Conservation (phyloP, 2,797 vertebrate species). For the Onychomys arenicola region DNA sequence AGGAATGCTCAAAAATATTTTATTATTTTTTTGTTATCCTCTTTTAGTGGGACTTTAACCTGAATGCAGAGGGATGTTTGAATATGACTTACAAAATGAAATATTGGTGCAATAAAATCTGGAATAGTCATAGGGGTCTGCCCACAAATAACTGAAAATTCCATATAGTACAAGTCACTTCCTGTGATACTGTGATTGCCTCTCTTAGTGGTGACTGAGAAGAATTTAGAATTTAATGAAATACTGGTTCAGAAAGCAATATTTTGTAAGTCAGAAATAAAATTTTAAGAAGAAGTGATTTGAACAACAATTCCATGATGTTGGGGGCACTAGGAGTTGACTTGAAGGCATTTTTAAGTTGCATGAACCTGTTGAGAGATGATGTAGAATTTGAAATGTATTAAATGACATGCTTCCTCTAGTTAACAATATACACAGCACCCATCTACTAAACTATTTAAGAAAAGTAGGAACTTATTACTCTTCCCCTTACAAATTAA, state of each 20-base stretch:
- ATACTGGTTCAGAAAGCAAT: not conserved
- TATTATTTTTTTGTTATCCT: not conserved
- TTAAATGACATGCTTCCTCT: not conserved
- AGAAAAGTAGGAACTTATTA: slow-evolving; percentile 19
- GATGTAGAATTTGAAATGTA: not conserved
- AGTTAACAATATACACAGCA: slow-evolving; percentile 14
- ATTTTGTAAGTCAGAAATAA: slow-evolving; percentile 59
- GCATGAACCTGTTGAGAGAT: not conserved
- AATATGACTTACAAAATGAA: not conserved
- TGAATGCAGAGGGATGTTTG: not conserved
- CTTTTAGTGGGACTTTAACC: not conserved
- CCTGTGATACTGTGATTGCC: slow-evolving; percentile 10
- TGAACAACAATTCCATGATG: not conserved
- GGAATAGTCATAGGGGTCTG: not conserved
- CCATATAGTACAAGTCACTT: not conserved
- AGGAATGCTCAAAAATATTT: not conserved
- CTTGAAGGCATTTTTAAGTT: slow-evolving; percentile 25
- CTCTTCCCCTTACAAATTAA: not conserved
- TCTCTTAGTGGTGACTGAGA: slow-evolving; percentile 13
- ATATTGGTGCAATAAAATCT: not conserved
- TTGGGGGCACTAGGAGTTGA: not conserved
- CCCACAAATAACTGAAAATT: slow-evolving; percentile 44
- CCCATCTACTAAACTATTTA: slow-evolving; percentile 27
- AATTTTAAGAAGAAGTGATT: slow-evolving; percentile 11
- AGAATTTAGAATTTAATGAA: slow-evolving; percentile 53